Evolutionary conservation across 2,888 invertebrate species (phyloP), one percentile per base, ranked within the genome.

Genomic region (Hyppa rectilinea): DNA sequence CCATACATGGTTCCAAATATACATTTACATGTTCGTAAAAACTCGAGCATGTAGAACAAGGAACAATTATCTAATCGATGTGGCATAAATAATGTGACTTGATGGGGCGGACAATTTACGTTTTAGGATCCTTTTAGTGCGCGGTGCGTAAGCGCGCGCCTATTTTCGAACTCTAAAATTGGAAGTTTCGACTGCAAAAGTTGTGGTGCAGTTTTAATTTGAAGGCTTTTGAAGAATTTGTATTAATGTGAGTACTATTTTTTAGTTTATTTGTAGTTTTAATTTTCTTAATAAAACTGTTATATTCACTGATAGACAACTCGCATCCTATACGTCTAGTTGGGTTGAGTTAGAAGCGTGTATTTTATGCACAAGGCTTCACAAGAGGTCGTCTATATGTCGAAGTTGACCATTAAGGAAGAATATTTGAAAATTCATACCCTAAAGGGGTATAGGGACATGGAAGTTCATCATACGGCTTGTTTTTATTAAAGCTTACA

Each of bases 211-310:
- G 26, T 31, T 62, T 59, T 23, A 12, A 59, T 7, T 49, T 78
- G n/a, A 23, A 67, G 45, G 17, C 26, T n/a, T 47, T 9, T 40
- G 43, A 53, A 45, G 36, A 79, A 10, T 23, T 50, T 31, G 4
- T 58, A 45, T 79, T 80, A 14, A 75, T 78, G 78, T 78, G 12
- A 78, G 78, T 78, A 17, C 14, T 45, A 12, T 47, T 52, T 29
- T 4, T 23, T 10, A 5, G 4, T 17, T 40, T 17, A 6, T 40
- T 17, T 40, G 5, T 3, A 47, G 7, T 12, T 4, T 4, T 12
- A 23, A 10, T 12, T 47, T n/a, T n/a, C n/a, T n/a, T n/a, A n/a
- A n/a, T n/a, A n/a, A n/a, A n/a, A n/a, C n/a, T n/a, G n/a, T n/a
- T n/a, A n/a, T n/a, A n/a, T n/a, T n/a, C n/a, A n/a, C n/a, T n/a